These are phyloP conservation scores for Barypeithes pellucidus DNA, from an alignment of 2,888 invertebrate species.

Conservation along the genomic window DNA sequence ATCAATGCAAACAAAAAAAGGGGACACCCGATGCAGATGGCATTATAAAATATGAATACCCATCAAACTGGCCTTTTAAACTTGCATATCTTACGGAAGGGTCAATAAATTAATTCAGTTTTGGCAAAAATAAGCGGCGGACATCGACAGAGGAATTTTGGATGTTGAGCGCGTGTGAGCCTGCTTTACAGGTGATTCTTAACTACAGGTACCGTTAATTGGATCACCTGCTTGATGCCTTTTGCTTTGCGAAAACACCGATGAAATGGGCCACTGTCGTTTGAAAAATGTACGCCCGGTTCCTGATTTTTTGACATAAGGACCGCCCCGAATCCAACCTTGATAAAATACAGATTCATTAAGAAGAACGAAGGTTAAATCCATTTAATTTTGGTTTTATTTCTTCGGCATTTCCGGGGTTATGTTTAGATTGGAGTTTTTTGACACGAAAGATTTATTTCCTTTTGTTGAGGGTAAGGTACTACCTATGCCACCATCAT, in stretches of 20 bases:
- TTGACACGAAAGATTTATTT: too few relatives aligned
- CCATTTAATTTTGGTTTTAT: background rate
- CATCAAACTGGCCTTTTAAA: slow-evolving; percentile 53
- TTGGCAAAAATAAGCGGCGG: slow-evolving; percentile 47
- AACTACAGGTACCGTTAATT: slow-evolving; percentile 71
- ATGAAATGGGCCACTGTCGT: slow-evolving; percentile 49
- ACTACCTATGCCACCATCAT: too few relatives aligned
- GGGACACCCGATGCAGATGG: slow-evolving; percentile 46
- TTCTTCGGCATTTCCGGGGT: slow-evolving; percentile 30
- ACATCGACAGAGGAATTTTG: slow-evolving; percentile 59
- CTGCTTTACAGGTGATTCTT: slow-evolving; percentile 66
- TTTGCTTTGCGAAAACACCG: slow-evolving; percentile 47
- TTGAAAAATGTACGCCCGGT: slow-evolving; percentile 45
- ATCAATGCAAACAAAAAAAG: slow-evolving; percentile 14
- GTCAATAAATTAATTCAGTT: slow-evolving; percentile 55
- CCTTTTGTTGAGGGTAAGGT: too few relatives aligned
- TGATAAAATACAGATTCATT: slow-evolving; percentile 34
- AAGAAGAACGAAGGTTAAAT: slow-evolving; percentile 17
- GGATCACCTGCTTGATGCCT: slow-evolving; percentile 66
- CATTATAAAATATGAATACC: slow-evolving; percentile 50
- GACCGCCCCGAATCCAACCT: slow-evolving; percentile 35
- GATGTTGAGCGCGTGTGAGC: slow-evolving; percentile 51
- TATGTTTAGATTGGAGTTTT: too few relatives aligned
- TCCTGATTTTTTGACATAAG: slow-evolving; percentile 39
- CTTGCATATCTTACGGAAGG: slow-evolving; percentile 52